A percentile compares a stretch with the other conserved stretches of the same genome.
Evolutionary conservation across 1,140 invertebrate species (phyloP).

Genomic region (Zeugodacus cucurbitae): DNA sequence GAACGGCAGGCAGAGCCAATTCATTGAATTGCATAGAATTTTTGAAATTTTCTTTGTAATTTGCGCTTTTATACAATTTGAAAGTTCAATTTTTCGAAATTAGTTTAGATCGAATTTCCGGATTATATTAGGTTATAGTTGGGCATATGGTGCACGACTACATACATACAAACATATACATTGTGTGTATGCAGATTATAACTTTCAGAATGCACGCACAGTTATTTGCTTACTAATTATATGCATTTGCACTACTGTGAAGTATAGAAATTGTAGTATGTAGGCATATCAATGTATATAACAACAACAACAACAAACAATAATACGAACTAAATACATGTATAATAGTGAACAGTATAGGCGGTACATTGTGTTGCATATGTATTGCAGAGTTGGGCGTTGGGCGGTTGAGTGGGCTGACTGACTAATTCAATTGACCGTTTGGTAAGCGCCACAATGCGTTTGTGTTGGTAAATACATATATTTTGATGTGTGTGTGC

Average conservation of each 20-base stretch:
- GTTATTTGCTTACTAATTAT: neutral
- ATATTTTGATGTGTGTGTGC: neutral
- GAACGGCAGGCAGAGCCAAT: neutral
- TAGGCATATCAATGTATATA: neutral
- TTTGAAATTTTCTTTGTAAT: neutral
- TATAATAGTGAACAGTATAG: neutral
- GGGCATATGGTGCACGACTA: neutral
- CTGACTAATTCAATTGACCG: slow-evolving; percentile 23
- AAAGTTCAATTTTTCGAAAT: neutral
- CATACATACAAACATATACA: neutral
- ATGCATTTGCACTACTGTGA: neutral
- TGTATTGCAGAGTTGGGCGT: neutral
- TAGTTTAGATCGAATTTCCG: neutral
- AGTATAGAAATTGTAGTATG: neutral
- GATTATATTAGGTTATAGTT: neutral
- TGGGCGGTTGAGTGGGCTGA: neutral
- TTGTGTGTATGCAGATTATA: neutral
- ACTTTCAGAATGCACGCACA: neutral
- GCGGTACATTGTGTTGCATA: neutral
- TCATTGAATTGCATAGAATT: neutral
- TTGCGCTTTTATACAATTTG: neutral
- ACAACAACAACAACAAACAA: neutral
- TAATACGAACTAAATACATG: neutral
- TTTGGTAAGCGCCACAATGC: neutral
- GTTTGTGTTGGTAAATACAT: neutral